Evolutionary conservation across 2,888 invertebrate species (phyloP), one percentile per base, ranked within the genome.

Genomic region (Erebia epiphron): DNA sequence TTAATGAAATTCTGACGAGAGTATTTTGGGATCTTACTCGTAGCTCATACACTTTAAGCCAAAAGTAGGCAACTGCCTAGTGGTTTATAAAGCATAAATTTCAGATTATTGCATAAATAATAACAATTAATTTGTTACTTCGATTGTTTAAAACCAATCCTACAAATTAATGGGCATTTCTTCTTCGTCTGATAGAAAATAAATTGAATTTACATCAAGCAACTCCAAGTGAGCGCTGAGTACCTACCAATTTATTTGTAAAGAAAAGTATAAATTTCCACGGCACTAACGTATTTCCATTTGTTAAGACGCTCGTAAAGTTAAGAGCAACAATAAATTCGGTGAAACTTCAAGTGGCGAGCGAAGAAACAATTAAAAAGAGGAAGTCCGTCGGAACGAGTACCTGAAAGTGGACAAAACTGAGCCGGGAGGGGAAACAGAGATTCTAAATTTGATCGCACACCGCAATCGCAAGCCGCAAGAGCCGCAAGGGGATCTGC

Each of bases 341-440:
- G 60, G 68, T 43, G 62, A 57, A 74, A 74, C 69, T 69, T 60
- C 70, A 69, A 74, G 70, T 72, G 70, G 52, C 70, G 66, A 70
- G 68, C 68, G 54, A 70, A 71, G 71, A 72, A 75, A 75, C 70
- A 75, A 73, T 72, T 73, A 72, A 71, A 72, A 69, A 73, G 66
- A 70, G 70, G 68, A 73, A 69, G 64, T 70, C 68, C 71, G 65
- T 66, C 58, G 66, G 62, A 50, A 75, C 75, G 70, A 75, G 76
- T 75, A 72, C 72, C 64, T 72, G 73, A 58, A 75, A 76, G 77
- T 75, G 75, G 77, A 73, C 76, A 83, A 82, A 84, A 84, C 82
- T 82, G 80, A 84, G 79, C 82, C 78, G 79, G 70, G 73, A 57
- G 82, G 84, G 87, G 88, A 83, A 84, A 86, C 85, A 83, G 83